Base-by-base conservation (phyloP, 2,888 invertebrate genomes). In the Chalcis sispes region DNA sequence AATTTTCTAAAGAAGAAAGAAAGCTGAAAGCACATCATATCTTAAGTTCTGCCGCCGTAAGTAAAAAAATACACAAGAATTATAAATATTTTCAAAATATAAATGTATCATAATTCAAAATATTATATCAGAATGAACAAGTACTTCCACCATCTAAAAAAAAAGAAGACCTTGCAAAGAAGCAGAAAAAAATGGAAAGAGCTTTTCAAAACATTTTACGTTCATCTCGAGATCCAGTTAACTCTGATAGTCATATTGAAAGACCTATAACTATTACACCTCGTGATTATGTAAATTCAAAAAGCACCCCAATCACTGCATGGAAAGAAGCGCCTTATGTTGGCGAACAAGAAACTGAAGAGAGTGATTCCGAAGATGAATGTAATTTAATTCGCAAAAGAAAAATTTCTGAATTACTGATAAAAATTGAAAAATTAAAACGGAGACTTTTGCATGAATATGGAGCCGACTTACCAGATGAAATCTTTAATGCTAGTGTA, bases 111-210 rank as follows among this genome's bases (percentile, higher is more conserved):
- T 40, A 15, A 23, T 59, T 66, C 46, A 18, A 50, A 46, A 62
- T 42, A n/a, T 46, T 13, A 18, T 54, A 13, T 25, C 56, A 83
- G 77, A 75, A 82, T 67, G n/a, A 75, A 7, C 79, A 76, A 42
- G 72, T 80, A 71, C 67, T 67, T 25, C 75, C 79, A 3, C 73
- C 67, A 1, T 61, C 32, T 56, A 87, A 90, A 15, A 86, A 89
- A 75, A 88, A 88, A 20, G 89, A 90, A 78, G 80, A 85, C 29
- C 88, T 90, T 48, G 81, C 82, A 10, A 87, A 89, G 20, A 89
- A 89, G 54, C 91, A 92, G 80, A 86, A 88, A 64, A 89, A 89
- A 75, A 89, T 92, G 83, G 91, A 92, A 79, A 88, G 90, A 50
- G 90, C 89, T 0, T 88, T 91, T 77, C 90, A 91, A 78, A 89